These are phyloP conservation scores for Ovibos moschatus DNA, from an alignment of 2,113 vertebrate genomes.

Conservation along the genomic window DNA sequence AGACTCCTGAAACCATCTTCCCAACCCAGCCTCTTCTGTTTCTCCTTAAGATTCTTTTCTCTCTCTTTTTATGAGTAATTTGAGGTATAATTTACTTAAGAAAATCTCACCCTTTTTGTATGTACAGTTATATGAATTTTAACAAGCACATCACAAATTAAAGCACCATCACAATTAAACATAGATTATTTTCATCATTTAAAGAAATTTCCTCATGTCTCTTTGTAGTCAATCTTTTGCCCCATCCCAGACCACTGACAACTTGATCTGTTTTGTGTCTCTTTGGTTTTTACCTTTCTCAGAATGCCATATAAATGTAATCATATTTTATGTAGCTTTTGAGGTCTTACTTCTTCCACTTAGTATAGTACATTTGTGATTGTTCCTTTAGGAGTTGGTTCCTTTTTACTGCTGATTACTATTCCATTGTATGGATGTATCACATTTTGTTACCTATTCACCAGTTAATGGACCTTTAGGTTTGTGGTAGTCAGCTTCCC, in stretches of 20 bases:
- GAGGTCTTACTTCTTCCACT: neutral
- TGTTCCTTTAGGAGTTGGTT: neutral
- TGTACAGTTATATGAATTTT: neutral
- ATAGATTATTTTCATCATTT: neutral
- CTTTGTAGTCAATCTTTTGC: neutral
- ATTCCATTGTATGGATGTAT: neutral
- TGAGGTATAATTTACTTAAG: neutral
- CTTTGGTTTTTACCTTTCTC: neutral
- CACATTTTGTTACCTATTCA: neutral
- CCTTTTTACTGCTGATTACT: neutral
- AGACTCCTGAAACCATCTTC: neutral
- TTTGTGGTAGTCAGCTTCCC: neutral
- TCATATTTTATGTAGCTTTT: neutral
- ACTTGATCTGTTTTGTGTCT: neutral
- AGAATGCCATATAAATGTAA: neutral
- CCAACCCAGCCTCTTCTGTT: neutral
- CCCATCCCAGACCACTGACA: neutral
- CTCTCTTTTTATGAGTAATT: neutral
- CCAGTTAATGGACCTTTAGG: neutral
- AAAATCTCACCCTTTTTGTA: neutral
- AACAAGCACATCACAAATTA: neutral
- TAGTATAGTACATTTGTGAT: neutral
- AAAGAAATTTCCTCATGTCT: neutral
- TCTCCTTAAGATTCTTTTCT: neutral
- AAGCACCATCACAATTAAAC: neutral